Conservation (phyloP, 2,113 vertebrate genomes). For the Malurus alboscapulatus region DNA sequence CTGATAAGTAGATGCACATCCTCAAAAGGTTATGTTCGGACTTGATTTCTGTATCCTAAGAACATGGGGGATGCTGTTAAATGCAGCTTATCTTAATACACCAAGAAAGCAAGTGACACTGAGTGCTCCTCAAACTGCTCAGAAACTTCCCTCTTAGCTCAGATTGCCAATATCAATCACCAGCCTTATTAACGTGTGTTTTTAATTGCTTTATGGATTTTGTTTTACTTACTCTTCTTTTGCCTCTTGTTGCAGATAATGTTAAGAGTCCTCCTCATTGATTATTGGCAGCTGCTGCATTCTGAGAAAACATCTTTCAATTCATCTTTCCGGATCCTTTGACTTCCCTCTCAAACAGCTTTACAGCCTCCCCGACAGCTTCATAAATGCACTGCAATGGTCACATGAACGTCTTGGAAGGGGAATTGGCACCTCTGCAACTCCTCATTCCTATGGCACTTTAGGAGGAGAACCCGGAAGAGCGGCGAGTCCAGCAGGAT, state of each 20-base stretch:
- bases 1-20: background rate
- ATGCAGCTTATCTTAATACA: background rate
- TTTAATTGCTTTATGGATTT: conserved; percentile 56
- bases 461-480: conserved; percentile 47
- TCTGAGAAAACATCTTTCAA: conserved; percentile 36
- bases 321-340: background rate
- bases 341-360: conserved; percentile 6
- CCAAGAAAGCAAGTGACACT: background rate
- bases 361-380: background rate
- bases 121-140: conserved; percentile 3
- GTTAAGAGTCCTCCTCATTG: conserved; percentile 49
- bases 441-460: conserved; percentile 38
- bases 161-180: conserved; percentile 12
- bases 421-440: conserved; percentile 15
- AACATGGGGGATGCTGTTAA: background rate
- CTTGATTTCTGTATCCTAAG: background rate
- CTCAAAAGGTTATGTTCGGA: background rate
- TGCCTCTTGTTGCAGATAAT: conserved; percentile 72
- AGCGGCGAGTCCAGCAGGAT: background rate
- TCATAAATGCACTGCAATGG: conserved; percentile 88
- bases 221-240: conserved; percentile 38
- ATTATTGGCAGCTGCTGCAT: conserved; percentile 40
- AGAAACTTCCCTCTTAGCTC: background rate
- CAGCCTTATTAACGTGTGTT: background rate
- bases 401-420: conserved; percentile 86